These are phyloP conservation scores for Hippocampus kuda DNA, from an alignment of 2,797 vertebrate genomes.

Conservation along the genomic window DNA sequence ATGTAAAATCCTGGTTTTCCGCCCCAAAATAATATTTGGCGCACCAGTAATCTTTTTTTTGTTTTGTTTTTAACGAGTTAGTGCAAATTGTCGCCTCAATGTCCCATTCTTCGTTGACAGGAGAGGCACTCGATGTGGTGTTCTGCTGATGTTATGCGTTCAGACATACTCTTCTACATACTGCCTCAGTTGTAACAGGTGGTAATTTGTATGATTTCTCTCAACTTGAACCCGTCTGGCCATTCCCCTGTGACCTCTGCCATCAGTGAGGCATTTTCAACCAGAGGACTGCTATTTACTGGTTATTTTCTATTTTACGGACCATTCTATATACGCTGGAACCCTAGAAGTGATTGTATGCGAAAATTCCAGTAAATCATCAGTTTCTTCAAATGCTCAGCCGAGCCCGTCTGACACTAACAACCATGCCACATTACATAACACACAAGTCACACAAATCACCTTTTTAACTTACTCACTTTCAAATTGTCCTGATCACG, in stretches of 20 bases:
- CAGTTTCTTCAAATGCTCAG: not conserved
- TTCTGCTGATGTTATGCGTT: slow-evolving; percentile 4
- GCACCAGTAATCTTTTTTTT: not conserved
- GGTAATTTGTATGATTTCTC: slow-evolving; percentile 1
- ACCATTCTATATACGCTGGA: not conserved
- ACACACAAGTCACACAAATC: not conserved
- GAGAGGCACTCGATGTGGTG: slow-evolving; percentile 4
- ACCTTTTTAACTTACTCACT: slow-evolving; percentile 1
- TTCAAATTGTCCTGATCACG: not conserved
- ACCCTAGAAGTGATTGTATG: not conserved
- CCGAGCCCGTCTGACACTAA: not conserved
- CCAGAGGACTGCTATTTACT: slow-evolving; percentile 7
- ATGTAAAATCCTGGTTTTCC: not conserved
- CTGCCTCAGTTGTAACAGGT: slow-evolving; percentile 4
- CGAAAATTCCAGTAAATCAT: slow-evolving; percentile 7
- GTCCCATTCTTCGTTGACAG: slow-evolving; percentile 5
- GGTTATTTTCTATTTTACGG: slow-evolving; percentile 1
- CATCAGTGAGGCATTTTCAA: slow-evolving; percentile 5
- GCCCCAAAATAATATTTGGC: not conserved
- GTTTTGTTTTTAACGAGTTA: not conserved
- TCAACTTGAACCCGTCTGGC: not conserved
- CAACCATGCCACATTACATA: slow-evolving; percentile 1
- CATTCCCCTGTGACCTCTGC: slow-evolving; percentile 5
- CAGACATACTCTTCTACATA: not conserved
- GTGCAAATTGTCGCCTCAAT: slow-evolving; percentile 6